A percentile compares a stretch with the other conserved stretches of the same genome.
phyloP scores from a whole-genome alignment of 2,888 invertebrate genomes.

The Aethes cnicana region DNA sequence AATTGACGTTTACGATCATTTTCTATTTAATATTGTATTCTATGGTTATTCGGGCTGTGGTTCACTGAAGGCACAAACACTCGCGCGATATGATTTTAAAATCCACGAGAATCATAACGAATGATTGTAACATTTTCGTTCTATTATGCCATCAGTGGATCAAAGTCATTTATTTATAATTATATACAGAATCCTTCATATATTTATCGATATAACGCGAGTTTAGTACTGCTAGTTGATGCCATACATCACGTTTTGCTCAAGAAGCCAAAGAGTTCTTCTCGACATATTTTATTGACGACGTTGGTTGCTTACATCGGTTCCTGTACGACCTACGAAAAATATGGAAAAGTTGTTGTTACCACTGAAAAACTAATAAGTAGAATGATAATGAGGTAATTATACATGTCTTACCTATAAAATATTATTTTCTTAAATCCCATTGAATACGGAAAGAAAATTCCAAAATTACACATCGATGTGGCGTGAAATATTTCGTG shows the following conservation, averaged over 20 bases:
- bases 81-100: too few relatives aligned
- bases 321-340: constrained; percentile 6
- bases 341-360: too few relatives aligned
- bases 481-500: too few relatives aligned
- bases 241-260: constrained; percentile 74
- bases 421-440: too few relatives aligned
- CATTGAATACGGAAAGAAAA: too few relatives aligned
- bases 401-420: too few relatives aligned
- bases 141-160: constrained; percentile 5
- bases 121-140: not conserved
- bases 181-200: constrained; percentile 23
- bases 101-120: too few relatives aligned
- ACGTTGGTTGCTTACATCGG: constrained; percentile 22
- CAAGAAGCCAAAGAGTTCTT: constrained; percentile 75
- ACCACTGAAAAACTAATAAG: too few relatives aligned
- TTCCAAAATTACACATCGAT: too few relatives aligned
- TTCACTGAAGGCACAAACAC: constrained; percentile 31
- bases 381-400: too few relatives aligned
- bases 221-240: constrained; percentile 69
- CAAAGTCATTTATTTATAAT: constrained; percentile 9
- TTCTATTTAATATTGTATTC: constrained; percentile 50
- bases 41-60: constrained; percentile 43
- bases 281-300: constrained; percentile 12
- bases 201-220: constrained; percentile 47
- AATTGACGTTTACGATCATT: constrained; percentile 54